Conservation (phyloP, 1,140 invertebrate species). For the Leptinotarsa texana region DNA sequence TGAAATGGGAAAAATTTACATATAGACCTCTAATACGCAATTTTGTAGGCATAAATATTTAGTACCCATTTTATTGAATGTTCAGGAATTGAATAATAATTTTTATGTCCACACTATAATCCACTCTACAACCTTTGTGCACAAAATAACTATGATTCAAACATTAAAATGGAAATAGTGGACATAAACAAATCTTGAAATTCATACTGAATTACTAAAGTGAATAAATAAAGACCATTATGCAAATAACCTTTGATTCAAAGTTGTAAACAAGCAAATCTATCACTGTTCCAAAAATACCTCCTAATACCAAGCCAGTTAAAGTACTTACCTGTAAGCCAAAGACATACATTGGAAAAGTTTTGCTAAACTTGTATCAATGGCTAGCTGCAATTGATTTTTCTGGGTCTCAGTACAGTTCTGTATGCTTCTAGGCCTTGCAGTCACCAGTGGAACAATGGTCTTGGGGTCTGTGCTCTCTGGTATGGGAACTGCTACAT, state of each 20-base stretch:
- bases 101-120: too few relatives aligned
- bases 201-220: neutral
- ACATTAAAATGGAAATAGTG: too few relatives aligned
- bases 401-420: constrained; percentile 30
- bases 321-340: constrained; percentile 80
- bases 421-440: constrained; percentile 27
- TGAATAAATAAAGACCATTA: neutral
- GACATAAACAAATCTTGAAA: too few relatives aligned
- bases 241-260: constrained; percentile 15
- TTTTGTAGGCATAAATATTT: neutral
- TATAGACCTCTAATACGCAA: neutral
- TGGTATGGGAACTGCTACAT: constrained; percentile 75
- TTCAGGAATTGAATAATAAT: neutral
- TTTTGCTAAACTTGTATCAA: constrained; percentile 92
- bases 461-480: constrained; percentile 59
- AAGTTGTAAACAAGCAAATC: constrained; percentile 14
- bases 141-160: too few relatives aligned
- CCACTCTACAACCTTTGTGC: too few relatives aligned
- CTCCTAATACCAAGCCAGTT: neutral
- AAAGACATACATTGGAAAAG: constrained; percentile 96
- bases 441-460: constrained; percentile 39
- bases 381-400: constrained; percentile 70
- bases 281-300: neutral
- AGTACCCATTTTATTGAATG: neutral
- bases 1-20: constrained; percentile 2